Conservation (phyloP, 2,888 invertebrate genomes). For the Plusia festucae region DNA sequence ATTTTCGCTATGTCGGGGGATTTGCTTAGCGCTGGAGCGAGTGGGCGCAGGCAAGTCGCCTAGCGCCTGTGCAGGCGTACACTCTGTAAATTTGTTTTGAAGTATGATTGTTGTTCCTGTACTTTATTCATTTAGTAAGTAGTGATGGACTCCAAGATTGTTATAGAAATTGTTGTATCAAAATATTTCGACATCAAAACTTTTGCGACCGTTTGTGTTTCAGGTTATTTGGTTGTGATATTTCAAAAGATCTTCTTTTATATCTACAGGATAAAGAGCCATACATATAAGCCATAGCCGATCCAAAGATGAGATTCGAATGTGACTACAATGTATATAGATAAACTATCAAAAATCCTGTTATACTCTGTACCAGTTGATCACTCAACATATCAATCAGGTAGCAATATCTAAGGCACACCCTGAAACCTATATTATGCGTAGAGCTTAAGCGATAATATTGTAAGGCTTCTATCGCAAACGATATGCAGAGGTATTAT, state of each 20-base stretch:
- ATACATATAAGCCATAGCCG: no score
- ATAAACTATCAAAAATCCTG: no score
- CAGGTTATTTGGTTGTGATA: no score
- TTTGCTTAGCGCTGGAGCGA: conserved; percentile 64
- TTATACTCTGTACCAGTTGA: no score
- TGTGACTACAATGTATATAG: no score
- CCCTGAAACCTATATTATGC: background rate
- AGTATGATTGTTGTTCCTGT: background rate
- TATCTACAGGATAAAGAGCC: no score
- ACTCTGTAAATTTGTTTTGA: conserved; percentile 16
- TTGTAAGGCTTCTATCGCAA: background rate
- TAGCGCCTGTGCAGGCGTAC: background rate
- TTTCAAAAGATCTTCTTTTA: no score
- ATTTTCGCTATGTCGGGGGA: conserved; percentile 64
- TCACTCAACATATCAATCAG: background rate
- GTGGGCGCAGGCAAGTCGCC: background rate
- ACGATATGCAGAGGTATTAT: background rate
- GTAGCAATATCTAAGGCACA: no score
- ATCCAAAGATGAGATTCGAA: no score
- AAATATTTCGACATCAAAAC: background rate
- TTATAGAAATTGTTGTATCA: conserved; percentile 17
- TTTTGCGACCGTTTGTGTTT: background rate
- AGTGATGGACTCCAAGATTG: conserved; percentile 1
- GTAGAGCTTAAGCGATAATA: background rate
- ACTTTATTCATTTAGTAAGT: conserved; percentile 4